phyloP scores from a whole-genome alignment of 2,888 invertebrate species.

The Nephrotoma appendiculata region DNA sequence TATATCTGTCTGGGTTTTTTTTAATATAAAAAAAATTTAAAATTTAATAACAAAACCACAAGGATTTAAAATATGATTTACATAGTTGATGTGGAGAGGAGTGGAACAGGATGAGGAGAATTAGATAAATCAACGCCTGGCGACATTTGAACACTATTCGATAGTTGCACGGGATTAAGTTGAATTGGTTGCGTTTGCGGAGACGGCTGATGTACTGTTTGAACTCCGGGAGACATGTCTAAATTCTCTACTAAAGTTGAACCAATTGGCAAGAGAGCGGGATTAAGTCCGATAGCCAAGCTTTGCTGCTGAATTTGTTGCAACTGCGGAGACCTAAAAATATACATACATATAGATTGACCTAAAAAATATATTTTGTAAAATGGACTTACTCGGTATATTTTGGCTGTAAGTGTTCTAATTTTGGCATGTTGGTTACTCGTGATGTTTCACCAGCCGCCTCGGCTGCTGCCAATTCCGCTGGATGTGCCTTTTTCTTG shows the following conservation, averaged over 20 bases:
- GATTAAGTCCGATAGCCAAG: neutral
- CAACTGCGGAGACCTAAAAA: neutral
- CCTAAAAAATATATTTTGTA: neutral
- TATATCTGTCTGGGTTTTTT: neutral
- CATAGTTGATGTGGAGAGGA: neutral
- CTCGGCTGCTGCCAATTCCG: conserved; percentile 29
- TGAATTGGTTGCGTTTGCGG: neutral
- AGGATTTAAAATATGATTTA: neutral
- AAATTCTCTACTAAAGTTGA: neutral
- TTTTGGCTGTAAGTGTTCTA: conserved; percentile 27
- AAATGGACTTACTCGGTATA: conserved; percentile 15
- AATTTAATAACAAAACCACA: neutral
- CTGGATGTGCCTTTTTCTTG: conserved; percentile 29
- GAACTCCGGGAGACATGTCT: neutral
- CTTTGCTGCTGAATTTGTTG: neutral
- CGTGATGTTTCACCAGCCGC: conserved; percentile 23
- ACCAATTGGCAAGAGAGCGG: neutral
- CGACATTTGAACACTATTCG: neutral
- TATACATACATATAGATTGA: neutral
- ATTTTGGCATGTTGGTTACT: conserved; percentile 24
- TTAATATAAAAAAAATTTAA: neutral
- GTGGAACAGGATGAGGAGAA: neutral
- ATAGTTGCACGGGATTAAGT: neutral
- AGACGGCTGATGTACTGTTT: conserved; percentile 15
- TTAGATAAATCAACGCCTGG: neutral